Conservation (phyloP, 2,113 vertebrate genomes). For the Planiliza haematocheilus region DNA sequence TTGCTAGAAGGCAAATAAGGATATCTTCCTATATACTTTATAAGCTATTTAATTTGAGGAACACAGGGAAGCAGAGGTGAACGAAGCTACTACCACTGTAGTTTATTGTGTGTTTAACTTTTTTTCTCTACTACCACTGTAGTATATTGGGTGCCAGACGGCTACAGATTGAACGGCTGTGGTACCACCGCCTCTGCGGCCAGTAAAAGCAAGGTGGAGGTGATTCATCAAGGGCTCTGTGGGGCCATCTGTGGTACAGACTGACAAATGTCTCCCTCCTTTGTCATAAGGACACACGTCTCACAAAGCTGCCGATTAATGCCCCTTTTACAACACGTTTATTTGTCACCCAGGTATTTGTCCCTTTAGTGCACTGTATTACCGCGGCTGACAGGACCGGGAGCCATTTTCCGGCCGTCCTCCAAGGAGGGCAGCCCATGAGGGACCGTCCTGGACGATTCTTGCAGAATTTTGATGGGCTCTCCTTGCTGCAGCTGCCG, state of each 20-base stretch:
- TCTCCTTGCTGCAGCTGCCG: background rate
- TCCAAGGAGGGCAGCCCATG: slow-evolving; percentile 51
- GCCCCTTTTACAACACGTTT: slow-evolving; percentile 78
- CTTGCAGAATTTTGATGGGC: slow-evolving; percentile 64
- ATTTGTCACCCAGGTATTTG: slow-evolving; percentile 85
- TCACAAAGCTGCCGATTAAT: slow-evolving; percentile 83
- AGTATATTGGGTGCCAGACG: slow-evolving; percentile 53
- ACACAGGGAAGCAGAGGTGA: too few relatives aligned
- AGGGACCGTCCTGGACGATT: slow-evolving; percentile 39
- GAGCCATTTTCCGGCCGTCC: slow-evolving; percentile 60
- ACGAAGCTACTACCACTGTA: too few relatives aligned
- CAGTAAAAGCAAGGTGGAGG: slow-evolving; percentile 79
- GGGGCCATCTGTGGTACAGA: slow-evolving; percentile 84
- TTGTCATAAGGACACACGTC: slow-evolving; percentile 87
- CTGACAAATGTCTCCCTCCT: slow-evolving; percentile 87
- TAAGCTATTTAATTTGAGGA: background rate
- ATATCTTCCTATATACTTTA: background rate
- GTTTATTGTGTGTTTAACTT: slow-evolving; percentile 6
- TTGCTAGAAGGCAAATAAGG: background rate
- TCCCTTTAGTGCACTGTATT: slow-evolving; percentile 75
- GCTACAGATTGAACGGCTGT: slow-evolving; percentile 67
- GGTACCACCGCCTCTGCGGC: slow-evolving; percentile 52
- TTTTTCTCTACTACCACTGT: slow-evolving; percentile 12
- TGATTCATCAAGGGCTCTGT: slow-evolving; percentile 82
- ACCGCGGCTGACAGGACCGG: slow-evolving; percentile 68